phyloP scores from a whole-genome alignment of 2,888 invertebrate species.

The Calliphora vomitoria region DNA sequence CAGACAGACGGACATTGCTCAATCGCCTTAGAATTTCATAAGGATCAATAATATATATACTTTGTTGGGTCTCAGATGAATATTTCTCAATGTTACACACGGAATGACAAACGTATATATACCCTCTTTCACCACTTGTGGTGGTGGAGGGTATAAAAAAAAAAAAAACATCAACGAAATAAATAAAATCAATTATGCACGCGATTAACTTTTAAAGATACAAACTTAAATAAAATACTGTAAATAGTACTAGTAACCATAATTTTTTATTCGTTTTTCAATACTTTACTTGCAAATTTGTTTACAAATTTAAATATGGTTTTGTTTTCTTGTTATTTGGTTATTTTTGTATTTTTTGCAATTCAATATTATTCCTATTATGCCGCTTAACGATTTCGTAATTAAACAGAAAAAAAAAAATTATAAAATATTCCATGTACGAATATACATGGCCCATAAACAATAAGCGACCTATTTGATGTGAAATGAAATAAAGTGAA shows the following conservation, averaged over 20 bases:
- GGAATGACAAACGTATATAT: too few relatives aligned
- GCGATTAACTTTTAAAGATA: slow-evolving; percentile 58
- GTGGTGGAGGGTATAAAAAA: too few relatives aligned
- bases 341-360: slow-evolving; percentile 23
- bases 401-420: slow-evolving; percentile 18
- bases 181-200: slow-evolving; percentile 61
- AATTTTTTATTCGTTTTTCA: slow-evolving; percentile 19
- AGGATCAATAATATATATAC: too few relatives aligned
- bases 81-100: too few relatives aligned
- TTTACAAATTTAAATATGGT: slow-evolving; percentile 44
- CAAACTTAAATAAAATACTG: slow-evolving; percentile 39
- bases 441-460: slow-evolving; percentile 54
- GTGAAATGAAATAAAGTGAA: slow-evolving; percentile 43
- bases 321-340: slow-evolving; percentile 24
- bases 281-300: slow-evolving; percentile 29
- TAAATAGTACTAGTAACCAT: slow-evolving; percentile 34
- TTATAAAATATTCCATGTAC: slow-evolving; percentile 64
- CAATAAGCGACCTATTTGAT: slow-evolving; percentile 58
- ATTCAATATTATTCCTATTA: slow-evolving; percentile 35
- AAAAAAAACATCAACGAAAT: neutral
- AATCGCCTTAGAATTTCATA: too few relatives aligned
- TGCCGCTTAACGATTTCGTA: slow-evolving; percentile 50
- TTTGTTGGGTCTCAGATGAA: too few relatives aligned
- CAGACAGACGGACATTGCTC: too few relatives aligned
- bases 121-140: too few relatives aligned